Base-by-base conservation (phyloP, 2,797 vertebrate species). In the Morus bassanus region DNA sequence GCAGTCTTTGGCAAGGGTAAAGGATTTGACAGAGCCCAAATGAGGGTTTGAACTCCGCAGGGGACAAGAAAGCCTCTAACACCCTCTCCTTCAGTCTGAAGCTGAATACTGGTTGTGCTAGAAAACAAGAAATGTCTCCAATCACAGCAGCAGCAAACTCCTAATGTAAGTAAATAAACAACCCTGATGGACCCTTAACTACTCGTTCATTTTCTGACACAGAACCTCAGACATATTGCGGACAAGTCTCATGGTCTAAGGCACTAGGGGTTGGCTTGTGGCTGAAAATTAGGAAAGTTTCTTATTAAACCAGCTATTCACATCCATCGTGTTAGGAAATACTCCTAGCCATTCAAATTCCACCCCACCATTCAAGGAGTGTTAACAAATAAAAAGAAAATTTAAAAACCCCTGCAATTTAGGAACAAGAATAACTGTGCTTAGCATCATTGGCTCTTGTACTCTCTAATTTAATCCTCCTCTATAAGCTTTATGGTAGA, bases 1-100 rank as follows among this genome's bases (percentile, higher is more conserved):
- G 93, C 68, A 88, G 72, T 76, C 70, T 77, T 72, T 97, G 96
- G 95, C 94, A 95, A 95, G 74, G 83, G 45, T 74, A 77, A 82
- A 78, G 70, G 63, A 91, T 95, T 68, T 95, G 91, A 92, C 63
- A 67, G 83, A 95, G 83, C 60, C 53, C 56, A 93, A 94, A 95
- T 0, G 39, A 91, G 83, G 33, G 56, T 73, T 43, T 85, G 91
- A 96, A 82, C 80, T 86, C 77, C 93, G 77, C 22, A 63, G 63
- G 88, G 67, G 46, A 93, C 61, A 79, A 78, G 67, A 90, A 95
- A 93, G 74, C 37, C 37, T 91, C 67, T 76, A 84, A 94, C 73
- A 88, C 21, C 46, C 83, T 56, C 76, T 93, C 22, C 64, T 81
- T 85, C 31, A 67, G 73, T n/a, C 35, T 41, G 48, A 86, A n/a